These are phyloP conservation scores for Tricholaema leucomelas DNA, from an alignment of 2,113 vertebrate species.

Conservation along the genomic window DNA sequence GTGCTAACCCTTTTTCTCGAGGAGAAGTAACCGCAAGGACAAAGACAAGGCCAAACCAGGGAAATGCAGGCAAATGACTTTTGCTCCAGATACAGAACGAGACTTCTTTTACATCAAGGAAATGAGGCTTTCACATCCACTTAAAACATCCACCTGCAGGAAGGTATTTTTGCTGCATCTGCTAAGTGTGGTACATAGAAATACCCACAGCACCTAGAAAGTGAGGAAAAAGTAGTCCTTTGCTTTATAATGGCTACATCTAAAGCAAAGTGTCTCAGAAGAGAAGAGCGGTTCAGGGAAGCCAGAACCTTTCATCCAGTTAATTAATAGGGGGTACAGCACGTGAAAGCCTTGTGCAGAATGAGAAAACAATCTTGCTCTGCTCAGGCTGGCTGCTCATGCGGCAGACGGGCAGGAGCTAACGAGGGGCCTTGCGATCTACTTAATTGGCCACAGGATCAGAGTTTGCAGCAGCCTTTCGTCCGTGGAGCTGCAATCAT, in stretches of 20 bases:
- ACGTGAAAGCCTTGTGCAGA: conserved; percentile 10
- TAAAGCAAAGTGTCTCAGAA: conserved; percentile 40
- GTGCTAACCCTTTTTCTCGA: not conserved
- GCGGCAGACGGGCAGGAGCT: not conserved
- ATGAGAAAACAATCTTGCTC: not conserved
- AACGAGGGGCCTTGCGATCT: not conserved
- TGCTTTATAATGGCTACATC: conserved; percentile 4
- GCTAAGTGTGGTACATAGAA: conserved; percentile 3
- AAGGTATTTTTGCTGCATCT: not conserved
- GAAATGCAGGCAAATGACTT: not conserved
- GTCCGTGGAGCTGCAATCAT: accelerated
- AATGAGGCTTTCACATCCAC: not conserved
- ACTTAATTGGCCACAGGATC: conserved; percentile 1
- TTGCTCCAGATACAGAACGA: not conserved
- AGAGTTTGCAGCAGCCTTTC: not conserved
- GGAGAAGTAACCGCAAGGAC: not conserved
- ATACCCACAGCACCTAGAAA: conserved; percentile 19
- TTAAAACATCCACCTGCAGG: not conserved
- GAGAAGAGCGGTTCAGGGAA: not conserved
- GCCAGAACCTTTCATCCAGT: conserved; percentile 29
- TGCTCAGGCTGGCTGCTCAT: not conserved
- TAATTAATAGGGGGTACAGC: conserved; percentile 15
- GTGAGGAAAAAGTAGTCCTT: not conserved
- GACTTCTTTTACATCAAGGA: not conserved
- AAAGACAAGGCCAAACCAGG: not conserved